Percentiles rank a stretch among this genome's conserved stretches.
Conservation (phyloP, 2,113 vertebrate species). For the Desmodus rotundus region DNA sequence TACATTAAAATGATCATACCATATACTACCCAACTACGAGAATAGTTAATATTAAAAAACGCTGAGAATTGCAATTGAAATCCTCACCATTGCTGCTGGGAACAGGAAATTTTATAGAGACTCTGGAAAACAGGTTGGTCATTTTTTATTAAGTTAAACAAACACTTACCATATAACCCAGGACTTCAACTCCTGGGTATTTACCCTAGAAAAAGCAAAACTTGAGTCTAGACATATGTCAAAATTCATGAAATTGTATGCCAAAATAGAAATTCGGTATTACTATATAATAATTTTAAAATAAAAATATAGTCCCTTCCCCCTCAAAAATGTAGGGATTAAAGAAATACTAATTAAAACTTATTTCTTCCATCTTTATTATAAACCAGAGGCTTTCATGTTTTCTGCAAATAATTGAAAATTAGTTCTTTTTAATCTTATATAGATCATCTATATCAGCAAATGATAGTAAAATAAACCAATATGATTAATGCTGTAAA, state of each 20-base stretch:
- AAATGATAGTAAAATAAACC: neutral
- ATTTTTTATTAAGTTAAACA: neutral
- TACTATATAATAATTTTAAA: neutral
- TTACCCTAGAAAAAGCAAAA: neutral
- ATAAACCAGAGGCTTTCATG: neutral
- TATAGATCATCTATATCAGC: neutral
- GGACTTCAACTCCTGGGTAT: neutral
- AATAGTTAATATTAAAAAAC: neutral
- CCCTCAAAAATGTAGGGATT: neutral
- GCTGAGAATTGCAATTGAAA: neutral
- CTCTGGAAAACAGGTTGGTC: neutral
- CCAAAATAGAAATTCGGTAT: neutral
- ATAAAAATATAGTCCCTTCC: neutral
- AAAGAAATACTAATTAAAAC: neutral
- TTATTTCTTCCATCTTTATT: neutral
- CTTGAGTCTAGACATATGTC: neutral
- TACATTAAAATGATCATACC: neutral
- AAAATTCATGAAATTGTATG: neutral
- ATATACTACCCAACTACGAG: neutral
- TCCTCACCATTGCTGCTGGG: neutral
- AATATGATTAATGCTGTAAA: neutral
- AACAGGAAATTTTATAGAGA: neutral
- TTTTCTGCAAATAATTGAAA: neutral
- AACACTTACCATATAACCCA: neutral
- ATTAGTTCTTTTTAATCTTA: neutral